Percentiles rank a stretch among this genome's conserved stretches.
Conservation (phyloP, 2,888 invertebrate genomes). For the Eumacrocentrus americanus region DNA sequence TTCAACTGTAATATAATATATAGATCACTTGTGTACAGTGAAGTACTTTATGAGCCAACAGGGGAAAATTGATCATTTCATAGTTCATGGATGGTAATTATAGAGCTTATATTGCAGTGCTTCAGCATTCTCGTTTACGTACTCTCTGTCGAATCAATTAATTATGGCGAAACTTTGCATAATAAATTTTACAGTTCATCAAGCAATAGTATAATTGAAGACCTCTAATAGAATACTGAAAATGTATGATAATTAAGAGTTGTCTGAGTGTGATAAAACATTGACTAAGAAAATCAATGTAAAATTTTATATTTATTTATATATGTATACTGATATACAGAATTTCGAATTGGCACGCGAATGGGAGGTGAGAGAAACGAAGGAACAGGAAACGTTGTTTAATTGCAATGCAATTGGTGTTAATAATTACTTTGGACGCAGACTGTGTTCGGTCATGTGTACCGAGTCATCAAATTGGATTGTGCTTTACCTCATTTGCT, state of each 20-base stretch:
- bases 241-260: neutral
- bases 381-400: constrained; percentile 39
- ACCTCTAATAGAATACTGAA: no score
- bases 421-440: constrained; percentile 52
- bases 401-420: constrained; percentile 52
- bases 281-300: no score
- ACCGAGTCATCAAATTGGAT: constrained; percentile 54
- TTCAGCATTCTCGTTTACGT: neutral
- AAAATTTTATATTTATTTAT: no score
- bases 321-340: no score
- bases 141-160: neutral
- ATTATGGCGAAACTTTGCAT: neutral
- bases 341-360: no score
- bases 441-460: constrained; percentile 49
- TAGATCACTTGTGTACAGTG: neutral
- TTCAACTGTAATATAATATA: no score
- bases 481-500: constrained; percentile 32
- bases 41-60: constrained; percentile 23
- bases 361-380: no score
- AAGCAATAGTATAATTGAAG: neutral
- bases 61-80: constrained; percentile 35
- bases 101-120: constrained; percentile 15
- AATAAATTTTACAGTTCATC: neutral
- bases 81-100: constrained; percentile 32
- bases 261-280: neutral